Evolutionary conservation across 2,797 vertebrate genomes (phyloP), one percentile per base, ranked within the genome.

Genomic region (Heliangelus exortis): DNA sequence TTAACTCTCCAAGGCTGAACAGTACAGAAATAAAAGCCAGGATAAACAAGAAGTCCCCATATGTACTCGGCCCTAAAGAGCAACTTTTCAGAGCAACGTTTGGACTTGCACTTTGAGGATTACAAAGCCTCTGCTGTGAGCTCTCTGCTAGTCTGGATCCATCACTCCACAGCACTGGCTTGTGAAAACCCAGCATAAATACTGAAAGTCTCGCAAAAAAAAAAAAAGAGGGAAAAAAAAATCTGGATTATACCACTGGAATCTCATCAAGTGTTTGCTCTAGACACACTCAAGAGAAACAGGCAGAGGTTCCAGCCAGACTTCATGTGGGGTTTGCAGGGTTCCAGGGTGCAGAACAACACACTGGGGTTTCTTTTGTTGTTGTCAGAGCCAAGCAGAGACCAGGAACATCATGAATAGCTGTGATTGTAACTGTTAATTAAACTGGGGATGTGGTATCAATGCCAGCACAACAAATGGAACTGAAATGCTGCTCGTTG

Each of bases 21-120:
- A 28, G 43, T 6, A 84, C 29, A 66, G 69, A 92, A 92, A 36
- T 80, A 85, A 91, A 94, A 94, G 68, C 29, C 92, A 83, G 75
- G 90, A 89, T 91, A 95, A 95, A 95, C 92, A 94, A 84, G 59
- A 87, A 89, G 87, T 89, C 78, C 84, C 73, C 75, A 61, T 31
- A 89, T 28, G 78, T 71, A 89, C 89, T 83, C 62, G 2, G 76
- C 50, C 89, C 69, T 34, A 29, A 87, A 90, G 91, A 95, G 75
- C 62, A 93, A 85, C 87, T 93, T 94, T 87, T 61, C 84, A 95
- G 79, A 68, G 31, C 58, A 83, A 28, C 36, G 92, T 95, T 51
- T 85, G 93, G 72, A 57, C 89, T 66, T 9, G 51, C 77, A 72
- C 87, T 95, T 93, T 84, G 89, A 95, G 87, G 84, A 92, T 85